These are phyloP conservation scores for Telenomus remus DNA, from an alignment of 1,140 invertebrate genomes.

Conservation along the genomic window DNA sequence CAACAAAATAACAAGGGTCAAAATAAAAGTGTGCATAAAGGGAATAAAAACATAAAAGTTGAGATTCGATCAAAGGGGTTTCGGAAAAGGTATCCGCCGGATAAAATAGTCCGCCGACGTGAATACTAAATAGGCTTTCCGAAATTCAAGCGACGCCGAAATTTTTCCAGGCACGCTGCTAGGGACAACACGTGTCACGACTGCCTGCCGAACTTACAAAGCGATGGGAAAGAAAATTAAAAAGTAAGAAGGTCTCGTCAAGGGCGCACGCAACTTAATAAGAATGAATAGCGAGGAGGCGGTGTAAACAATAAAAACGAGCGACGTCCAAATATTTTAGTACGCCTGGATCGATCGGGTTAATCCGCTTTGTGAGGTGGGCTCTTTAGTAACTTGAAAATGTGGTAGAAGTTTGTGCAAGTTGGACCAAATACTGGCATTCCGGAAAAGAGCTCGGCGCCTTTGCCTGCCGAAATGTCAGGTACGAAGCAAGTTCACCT, in stretches of 20 bases:
- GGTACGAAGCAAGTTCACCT: constrained; percentile 67
- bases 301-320: constrained; percentile 19
- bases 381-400: constrained; percentile 14
- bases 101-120: constrained; percentile 24
- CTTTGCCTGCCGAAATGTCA: constrained; percentile 53
- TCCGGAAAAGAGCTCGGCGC: constrained; percentile 42
- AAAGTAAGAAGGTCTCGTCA: constrained; percentile 30
- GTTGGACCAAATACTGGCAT: constrained; percentile 42
- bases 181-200: constrained; percentile 25
- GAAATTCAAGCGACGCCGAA: constrained; percentile 50
- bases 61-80: constrained; percentile 50
- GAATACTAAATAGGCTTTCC: constrained; percentile 47
- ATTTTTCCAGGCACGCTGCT: constrained; percentile 22
- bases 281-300: background rate
- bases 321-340: constrained; percentile 32
- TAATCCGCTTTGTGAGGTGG: constrained; percentile 19
- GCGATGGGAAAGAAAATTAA: constrained; percentile 47
- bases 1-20: background rate
- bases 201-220: constrained; percentile 26
- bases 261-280: background rate
- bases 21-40: background rate
- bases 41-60: constrained; percentile 41
- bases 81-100: constrained; percentile 30
- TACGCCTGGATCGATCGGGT: constrained; percentile 27
- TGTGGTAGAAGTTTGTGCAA: constrained; percentile 11